Evolutionary conservation across 2,888 invertebrate species (phyloP), one percentile per base, ranked within the genome.

Genomic region (Ormyrus pomaceus): DNA sequence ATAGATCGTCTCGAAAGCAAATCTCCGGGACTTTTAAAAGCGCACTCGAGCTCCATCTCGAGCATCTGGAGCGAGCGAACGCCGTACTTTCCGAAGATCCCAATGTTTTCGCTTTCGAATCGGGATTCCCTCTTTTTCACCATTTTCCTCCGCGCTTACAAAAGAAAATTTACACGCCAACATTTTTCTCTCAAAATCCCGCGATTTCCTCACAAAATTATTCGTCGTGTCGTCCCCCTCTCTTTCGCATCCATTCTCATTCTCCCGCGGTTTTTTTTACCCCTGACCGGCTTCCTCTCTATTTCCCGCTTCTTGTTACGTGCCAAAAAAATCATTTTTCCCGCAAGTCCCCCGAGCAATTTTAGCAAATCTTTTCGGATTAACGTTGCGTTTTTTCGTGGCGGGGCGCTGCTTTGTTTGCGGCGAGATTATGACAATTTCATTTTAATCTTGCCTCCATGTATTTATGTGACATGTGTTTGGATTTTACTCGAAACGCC

Each of bases 91-190:
- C 11, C 9, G 11, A 34, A 66, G 50, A 66, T 66, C 34, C 59
- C 74, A 66, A 66, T 66, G 53, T 53, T 72, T 75, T 65, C 19
- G 64, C 65, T 50, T 66, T 50, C 58, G 10, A 51, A 51, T 75
- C 58, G 59, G 48, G 19, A 53, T 45, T 65, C 13, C 58, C 50
- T 48, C 13, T 62, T 72, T 72, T 62, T 61, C 62, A 45, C 53
- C 62, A 53, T 66, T 74, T 74, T 10, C 19, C 55, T 9, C 11
- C 68, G n/a, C 48, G 48, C 64, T 10, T 7, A 59, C 75, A 75
- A 72, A 78, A 78, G 78, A 68, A 72, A 79, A 79, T 79, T 74
- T 74, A 74, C 62, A 50, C 50, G 56, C 64, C 19, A 50, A 65
- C 71, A 78, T 78, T 78, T 75, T 72, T 66, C 55, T 64, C 58